Base-by-base conservation (phyloP, 2,797 vertebrate species). In the Oreortyx pictus region DNA sequence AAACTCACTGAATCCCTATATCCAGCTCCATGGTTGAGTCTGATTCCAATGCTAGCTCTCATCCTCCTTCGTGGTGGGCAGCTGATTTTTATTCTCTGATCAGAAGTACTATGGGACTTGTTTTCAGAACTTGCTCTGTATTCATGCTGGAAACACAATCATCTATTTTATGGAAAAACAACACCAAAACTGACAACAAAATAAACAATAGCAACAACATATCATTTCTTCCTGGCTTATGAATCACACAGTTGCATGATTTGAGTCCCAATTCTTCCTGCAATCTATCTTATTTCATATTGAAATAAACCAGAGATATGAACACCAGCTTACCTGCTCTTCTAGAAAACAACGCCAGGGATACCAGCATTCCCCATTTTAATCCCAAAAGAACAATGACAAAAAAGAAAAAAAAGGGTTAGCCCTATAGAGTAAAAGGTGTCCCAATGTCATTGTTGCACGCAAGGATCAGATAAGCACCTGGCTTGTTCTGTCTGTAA, bases 401-500 rank as follows among this genome's bases (percentile, higher is more conserved):
- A 49, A 62, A 41, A 41, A 14, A 14, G 14, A 41, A 41, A 13
- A 9, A 61, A 91, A 4, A 90, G 87, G 77, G 82, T 91, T 71
- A 85, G 85, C 67, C 72, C 80, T 73, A 65, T 47, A 57, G 74
- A 92, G 74, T 88, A 91, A 94, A 95, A 98, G 96, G 96, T 96
- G 89, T 79, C 86, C 89, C 78, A 14, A 59, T 67, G 68, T 85
- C 87, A 83, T 54, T 78, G 93, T 76, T 82, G 78, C 82, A 75
- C 43, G 11, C 33, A 83, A 86, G 68, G 92, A 97, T 96, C 95
- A 93, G 92, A 92, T 91, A 91, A 95, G 92, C 96, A 96, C 91
- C 95, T 97, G 93, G 95, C 86, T 94, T 94, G 91, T 96, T 95
- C 95, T 95, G 89, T 91, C 92, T 94, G 59, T 90, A 82, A 91